Evolutionary conservation across 2,888 invertebrate genomes (phyloP), one percentile per base, ranked within the genome.

Genomic region (Ochlodes sylvanus): DNA sequence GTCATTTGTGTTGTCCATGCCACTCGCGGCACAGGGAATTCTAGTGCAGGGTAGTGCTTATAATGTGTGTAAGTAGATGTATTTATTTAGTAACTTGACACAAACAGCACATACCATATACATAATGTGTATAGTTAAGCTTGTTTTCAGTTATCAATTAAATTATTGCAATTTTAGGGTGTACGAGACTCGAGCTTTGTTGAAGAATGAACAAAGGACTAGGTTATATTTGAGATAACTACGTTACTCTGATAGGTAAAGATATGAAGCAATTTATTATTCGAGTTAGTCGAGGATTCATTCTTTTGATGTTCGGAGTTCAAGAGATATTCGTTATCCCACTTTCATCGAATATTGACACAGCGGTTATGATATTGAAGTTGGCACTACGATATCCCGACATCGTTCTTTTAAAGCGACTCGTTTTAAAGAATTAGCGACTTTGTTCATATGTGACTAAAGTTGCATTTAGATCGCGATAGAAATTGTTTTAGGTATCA

Each of bases 271-370:
- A 32, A 32, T 54, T 42, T 42, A 44, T 57, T 38, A 17, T 41
- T 41, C 17, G 17, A 38, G 38, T 57, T 19, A 42, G 19, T 42
- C 19, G 27, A 21, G 19, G 21, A 58, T 42, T 58, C 42, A 21
- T 58, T 58, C 58, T 58, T 58, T 58, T 58, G 58, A 58, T 58
- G 56, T 58, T 41, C 17, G 6, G n/a, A 55, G 17, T 41, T 58
- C 42, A 19, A 21, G 41, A 42, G 58, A 21, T 57, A 57, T 58
- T 54, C 58, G 58, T 58, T 58, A 58, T 58, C 42, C 21, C 21
- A 42, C n/a, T 42, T 58, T 41, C 41, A 14, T 42, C 19, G 41
- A 57, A 42, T 58, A 58, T 58, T 58, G 58, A 58, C 57, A 41
- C 21, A 58, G 58, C 34, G 12, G 42, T 21, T 42, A 42, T 42